A percentile compares a stretch with the other conserved stretches of the same genome.
These are phyloP conservation scores for Eupeodes latifasciatus DNA, from an alignment of 2,888 invertebrate species.

Conservation along the genomic window DNA sequence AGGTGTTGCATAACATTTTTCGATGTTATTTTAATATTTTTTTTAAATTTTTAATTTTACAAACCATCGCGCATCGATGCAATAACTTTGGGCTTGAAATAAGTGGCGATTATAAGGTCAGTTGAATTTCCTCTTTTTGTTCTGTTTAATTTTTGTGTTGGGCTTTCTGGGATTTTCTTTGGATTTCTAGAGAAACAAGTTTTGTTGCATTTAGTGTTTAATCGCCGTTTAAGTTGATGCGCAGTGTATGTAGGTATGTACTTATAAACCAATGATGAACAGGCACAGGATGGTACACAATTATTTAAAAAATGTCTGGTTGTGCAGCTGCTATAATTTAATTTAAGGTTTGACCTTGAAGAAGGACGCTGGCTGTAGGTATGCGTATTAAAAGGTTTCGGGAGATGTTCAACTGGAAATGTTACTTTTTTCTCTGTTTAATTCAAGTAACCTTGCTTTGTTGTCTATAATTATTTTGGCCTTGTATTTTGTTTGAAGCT, in stretches of 20 bases:
- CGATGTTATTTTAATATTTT: conserved; percentile 15
- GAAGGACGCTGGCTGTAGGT: neutral
- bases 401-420: neutral
- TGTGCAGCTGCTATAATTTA: neutral
- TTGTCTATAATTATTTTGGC: neutral
- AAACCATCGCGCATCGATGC: conserved; percentile 31
- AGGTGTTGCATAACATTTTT: conserved; percentile 48
- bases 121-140: conserved; percentile 62
- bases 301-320: neutral
- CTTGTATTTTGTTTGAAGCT: neutral
- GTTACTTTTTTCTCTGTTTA: no score
- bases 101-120: conserved; percentile 63
- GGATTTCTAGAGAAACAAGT: conserved; percentile 30
- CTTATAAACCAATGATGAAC: neutral
- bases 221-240: neutral
- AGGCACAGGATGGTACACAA: conserved; percentile 21
- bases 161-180: conserved; percentile 23
- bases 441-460: neutral
- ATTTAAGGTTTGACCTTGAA: conserved; percentile 29
- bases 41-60: conserved; percentile 21
- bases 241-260: no score
- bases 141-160: neutral
- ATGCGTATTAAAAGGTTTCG: neutral
- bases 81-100: conserved; percentile 31
- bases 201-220: conserved; percentile 15